phyloP scores from a whole-genome alignment of 92 coral and sea anemone species.

The Pocillopora grandis region DNA sequence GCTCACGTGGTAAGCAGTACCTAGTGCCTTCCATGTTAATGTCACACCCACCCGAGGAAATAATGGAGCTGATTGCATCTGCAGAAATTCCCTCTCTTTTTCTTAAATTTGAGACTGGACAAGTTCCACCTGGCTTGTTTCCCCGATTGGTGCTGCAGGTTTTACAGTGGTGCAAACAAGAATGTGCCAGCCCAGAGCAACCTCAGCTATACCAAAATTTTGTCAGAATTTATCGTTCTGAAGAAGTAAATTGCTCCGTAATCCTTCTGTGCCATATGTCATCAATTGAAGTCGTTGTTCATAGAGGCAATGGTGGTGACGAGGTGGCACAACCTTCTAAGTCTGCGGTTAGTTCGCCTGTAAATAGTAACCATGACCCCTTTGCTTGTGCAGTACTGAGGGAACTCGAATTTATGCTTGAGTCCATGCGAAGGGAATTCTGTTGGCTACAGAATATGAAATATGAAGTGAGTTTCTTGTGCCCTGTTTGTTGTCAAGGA shows the following conservation, averaged over 20 bases:
- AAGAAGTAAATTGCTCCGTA: not conserved
- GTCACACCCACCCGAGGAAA: not conserved
- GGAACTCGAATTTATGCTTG: not conserved
- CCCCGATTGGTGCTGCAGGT: constrained; percentile 35
- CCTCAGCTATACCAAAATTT: constrained; percentile 16
- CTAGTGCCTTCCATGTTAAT: not conserved
- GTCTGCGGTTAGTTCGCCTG: not conserved
- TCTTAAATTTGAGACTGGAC: constrained; percentile 30
- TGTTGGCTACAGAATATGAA: constrained; percentile 25
- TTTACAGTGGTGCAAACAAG: constrained; percentile 18
- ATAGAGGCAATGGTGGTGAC: not conserved
- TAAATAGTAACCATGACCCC: not conserved
- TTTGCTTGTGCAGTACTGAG: not conserved
- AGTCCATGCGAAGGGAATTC: constrained; percentile 20
- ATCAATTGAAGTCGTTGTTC: not conserved
- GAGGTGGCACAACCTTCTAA: not conserved
- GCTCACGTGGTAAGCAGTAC: constrained; percentile 1
- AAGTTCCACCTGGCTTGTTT: not conserved
- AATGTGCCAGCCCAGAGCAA: not conserved
- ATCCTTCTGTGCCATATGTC: not conserved
- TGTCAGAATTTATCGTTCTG: not conserved
- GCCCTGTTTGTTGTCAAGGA: not conserved
- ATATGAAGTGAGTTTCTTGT: constrained; percentile 16
- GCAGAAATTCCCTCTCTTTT: constrained; percentile 22
- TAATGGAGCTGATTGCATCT: not conserved